Evolutionary conservation across 1,140 invertebrate species (phyloP), one percentile per base, ranked within the genome.

Genomic region (Drosophila elegans): DNA sequence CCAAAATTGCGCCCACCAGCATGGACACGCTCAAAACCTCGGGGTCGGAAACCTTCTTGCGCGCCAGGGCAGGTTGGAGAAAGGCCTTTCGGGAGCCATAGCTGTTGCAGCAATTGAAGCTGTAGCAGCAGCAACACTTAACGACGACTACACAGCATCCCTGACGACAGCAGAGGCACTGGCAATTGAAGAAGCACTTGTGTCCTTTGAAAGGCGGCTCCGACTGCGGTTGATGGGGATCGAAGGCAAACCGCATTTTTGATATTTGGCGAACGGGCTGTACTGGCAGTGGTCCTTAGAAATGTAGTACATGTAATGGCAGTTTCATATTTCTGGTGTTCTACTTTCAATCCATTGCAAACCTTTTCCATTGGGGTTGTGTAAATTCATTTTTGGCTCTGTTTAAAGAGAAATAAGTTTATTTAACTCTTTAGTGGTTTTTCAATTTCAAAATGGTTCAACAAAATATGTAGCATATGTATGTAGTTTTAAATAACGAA

Each of bases 101-200:
- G 48, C 27, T 48, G 25, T 32, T 57, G 46, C 73, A 69, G 25
- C 60, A 63, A 10, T 59, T 67, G 0, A 48, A 59, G 74, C 41
- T 77, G 13, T 51, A 84, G 62, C 66, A 80, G 48, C 74, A 84
- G 21, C 80, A 88, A 36, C 84, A 84, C 36, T 56, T 71, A 4
- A 54, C 46, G 13, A 64, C 48, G 5, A 72, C 53, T 9, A 89
- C 66, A 34, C 84, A 89, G 48, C 84, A 89, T 68, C 84, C 84
- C 16, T 89, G 80, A 1, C 73, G 80, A 39, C 84, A 89, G 27
- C 84, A 89, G 11, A 74, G 52, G 44, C 84, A 89, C n/a, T 75
- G 52, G 12, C 84, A 89, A 51, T 89, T 89, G 42, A 84, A 89
- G 39, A 69, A 80, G 49, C 84, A 89, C 46, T 53, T 72, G 56